Percentiles rank a stretch among this genome's conserved stretches.
phyloP scores from a whole-genome alignment of 2,888 invertebrate species.

The Nemurella pictetii region DNA sequence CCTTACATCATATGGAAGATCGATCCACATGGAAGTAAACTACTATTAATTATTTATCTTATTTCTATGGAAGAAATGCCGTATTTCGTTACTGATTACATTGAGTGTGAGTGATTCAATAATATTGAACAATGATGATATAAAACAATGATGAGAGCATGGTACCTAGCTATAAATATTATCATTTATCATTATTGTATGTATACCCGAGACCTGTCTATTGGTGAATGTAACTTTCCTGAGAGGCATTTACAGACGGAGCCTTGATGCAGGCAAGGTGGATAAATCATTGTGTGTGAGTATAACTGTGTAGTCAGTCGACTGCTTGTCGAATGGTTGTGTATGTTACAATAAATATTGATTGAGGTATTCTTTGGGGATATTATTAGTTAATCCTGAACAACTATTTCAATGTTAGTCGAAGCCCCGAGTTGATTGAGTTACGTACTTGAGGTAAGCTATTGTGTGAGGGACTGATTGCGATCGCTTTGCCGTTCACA shows the following conservation, averaged over 20 bases:
- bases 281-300: not conserved
- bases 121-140: conserved; percentile 1
- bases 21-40: conserved; percentile 26
- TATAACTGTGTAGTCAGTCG: not conserved
- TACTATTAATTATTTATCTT: conserved; percentile 8
- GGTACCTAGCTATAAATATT: not conserved
- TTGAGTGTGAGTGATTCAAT: conserved; percentile 23
- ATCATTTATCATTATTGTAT: conserved; percentile 6
- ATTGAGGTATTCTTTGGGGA: conserved; percentile 7
- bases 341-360: conserved; percentile 23
- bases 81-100: conserved; percentile 6
- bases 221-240: conserved; percentile 31
- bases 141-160: not conserved
- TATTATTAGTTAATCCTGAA: not conserved
- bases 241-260: conserved; percentile 3
- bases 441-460: not conserved
- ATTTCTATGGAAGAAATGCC: conserved; percentile 28
- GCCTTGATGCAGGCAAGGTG: conserved; percentile 14
- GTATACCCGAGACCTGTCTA: conserved; percentile 14
- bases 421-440: conserved; percentile 9
- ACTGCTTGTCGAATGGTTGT: conserved; percentile 6
- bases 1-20: conserved; percentile 28
- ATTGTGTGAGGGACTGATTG: not conserved
- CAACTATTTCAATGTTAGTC: not conserved
- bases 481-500: not conserved